phyloP scores from a whole-genome alignment of 2,797 vertebrate species.

The Taeniopygia guttata region DNA sequence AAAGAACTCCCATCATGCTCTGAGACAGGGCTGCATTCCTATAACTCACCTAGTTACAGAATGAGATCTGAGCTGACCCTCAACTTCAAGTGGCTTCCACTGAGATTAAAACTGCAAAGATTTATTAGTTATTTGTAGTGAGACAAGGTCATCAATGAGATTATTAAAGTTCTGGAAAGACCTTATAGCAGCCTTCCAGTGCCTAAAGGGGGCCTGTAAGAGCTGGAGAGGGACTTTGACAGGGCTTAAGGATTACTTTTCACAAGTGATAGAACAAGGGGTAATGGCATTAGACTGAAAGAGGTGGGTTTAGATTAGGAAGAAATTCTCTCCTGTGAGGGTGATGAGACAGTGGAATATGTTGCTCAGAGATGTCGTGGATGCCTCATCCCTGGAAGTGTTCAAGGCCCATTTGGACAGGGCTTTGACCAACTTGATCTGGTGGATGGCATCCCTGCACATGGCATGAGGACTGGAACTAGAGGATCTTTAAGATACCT shows the following conservation, averaged over 20 bases:
- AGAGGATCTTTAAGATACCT: not conserved
- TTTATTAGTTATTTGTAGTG: not conserved
- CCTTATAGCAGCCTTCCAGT: not conserved
- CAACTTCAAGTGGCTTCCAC: not conserved
- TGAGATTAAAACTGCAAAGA: not conserved
- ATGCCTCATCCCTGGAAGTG: not conserved
- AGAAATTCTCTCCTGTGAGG: not conserved
- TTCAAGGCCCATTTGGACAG: not conserved
- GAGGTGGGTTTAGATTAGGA: not conserved
- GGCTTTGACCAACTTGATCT: not conserved
- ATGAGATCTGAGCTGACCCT: not conserved
- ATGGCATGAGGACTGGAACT: not conserved
- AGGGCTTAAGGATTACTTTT: not conserved
- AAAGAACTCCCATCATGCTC: not conserved
- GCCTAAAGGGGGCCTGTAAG: not conserved
- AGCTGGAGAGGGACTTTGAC: not conserved
- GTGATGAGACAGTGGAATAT: not conserved
- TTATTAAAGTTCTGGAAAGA: not conserved
- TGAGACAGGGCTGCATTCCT: not conserved
- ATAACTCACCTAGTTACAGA: not conserved
- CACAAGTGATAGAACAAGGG: not conserved
- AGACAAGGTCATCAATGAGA: not conserved
- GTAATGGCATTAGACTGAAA: not conserved
- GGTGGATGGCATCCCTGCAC: not conserved
- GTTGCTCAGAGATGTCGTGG: not conserved